Evolutionary conservation across 2,113 vertebrate genomes (phyloP).

Genomic region (Gymnorhina tibicen): DNA sequence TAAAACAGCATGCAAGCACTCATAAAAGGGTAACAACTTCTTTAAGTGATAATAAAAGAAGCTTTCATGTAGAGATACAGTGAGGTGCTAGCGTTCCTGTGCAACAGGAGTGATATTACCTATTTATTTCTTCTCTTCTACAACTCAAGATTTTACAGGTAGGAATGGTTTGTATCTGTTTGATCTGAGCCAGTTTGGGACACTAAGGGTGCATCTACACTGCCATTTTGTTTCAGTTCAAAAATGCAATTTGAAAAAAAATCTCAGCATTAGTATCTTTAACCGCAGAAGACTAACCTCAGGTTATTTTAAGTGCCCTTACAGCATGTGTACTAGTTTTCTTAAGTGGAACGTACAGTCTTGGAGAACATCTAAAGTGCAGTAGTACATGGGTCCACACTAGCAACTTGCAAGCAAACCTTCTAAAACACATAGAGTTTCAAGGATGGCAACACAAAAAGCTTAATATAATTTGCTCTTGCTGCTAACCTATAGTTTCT

Average conservation of each 20-base stretch:
- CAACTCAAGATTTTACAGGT: not conserved
- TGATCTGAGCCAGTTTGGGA: not conserved
- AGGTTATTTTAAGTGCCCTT: not conserved
- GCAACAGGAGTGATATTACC: slow-evolving; percentile 2
- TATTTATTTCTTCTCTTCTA: slow-evolving; percentile 44
- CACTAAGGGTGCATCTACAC: not conserved
- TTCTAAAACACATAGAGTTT: not conserved
- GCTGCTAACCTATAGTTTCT: not conserved
- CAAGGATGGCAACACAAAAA: not conserved
- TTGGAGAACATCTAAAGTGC: not conserved
- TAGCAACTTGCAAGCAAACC: not conserved
- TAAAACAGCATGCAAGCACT: slow-evolving; percentile 71
- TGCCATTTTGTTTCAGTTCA: not conserved
- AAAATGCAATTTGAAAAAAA: not conserved
- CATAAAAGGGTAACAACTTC: slow-evolving; percentile 73
- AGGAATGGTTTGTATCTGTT: not conserved
- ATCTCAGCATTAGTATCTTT: not conserved
- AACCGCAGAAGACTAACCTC: not conserved
- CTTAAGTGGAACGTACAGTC: not conserved
- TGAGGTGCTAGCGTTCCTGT: slow-evolving; percentile 12
- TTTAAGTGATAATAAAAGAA: slow-evolving; percentile 77
- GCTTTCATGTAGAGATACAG: slow-evolving; percentile 58
- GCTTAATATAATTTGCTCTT: not conserved
- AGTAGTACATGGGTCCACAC: not conserved
- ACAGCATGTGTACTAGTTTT: not conserved